Percentiles rank a stretch among this genome's conserved stretches.
Conservation (phyloP, 2,797 vertebrate genomes). For the Cyclura pinguis region DNA sequence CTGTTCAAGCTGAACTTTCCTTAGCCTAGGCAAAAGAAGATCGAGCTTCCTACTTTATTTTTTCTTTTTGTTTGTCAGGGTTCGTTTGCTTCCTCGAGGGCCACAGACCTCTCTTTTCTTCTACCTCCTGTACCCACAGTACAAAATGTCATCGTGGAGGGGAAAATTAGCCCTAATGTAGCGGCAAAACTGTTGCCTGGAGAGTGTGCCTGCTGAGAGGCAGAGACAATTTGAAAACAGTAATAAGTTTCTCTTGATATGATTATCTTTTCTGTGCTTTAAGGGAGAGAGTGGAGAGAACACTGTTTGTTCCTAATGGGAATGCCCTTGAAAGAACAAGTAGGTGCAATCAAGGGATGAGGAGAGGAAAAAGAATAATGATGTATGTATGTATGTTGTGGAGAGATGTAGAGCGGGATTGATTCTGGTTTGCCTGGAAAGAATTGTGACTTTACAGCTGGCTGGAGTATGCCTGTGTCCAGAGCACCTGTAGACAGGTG, state of each 20-base stretch:
- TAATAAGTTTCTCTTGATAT: slow-evolving; percentile 78
- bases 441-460: slow-evolving; percentile 49
- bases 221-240: slow-evolving; percentile 76
- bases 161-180: slow-evolving; percentile 71
- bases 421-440: slow-evolving; percentile 65
- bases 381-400: slow-evolving; percentile 66
- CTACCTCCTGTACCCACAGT: slow-evolving; percentile 51
- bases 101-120: slow-evolving; percentile 51
- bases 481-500: slow-evolving; percentile 39
- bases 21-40: slow-evolving; percentile 49
- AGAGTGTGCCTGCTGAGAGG: slow-evolving; percentile 74
- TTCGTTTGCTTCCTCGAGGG: slow-evolving; percentile 38
- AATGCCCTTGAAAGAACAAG: slow-evolving; percentile 76
- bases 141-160: slow-evolving; percentile 68
- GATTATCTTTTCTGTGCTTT: slow-evolving; percentile 76
- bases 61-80: slow-evolving; percentile 27
- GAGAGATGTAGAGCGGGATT: slow-evolving; percentile 60
- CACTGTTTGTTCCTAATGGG: slow-evolving; percentile 71
- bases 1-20: slow-evolving; percentile 3
- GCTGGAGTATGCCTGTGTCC: slow-evolving; percentile 29
- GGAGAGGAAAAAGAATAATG: slow-evolving; percentile 50
- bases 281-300: slow-evolving; percentile 70
- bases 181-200: slow-evolving; percentile 71
- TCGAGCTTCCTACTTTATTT: slow-evolving; percentile 44
- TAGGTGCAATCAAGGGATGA: slow-evolving; percentile 67